Conservation (phyloP, 2,113 vertebrate species). For the Triplophysa tibetana region DNA sequence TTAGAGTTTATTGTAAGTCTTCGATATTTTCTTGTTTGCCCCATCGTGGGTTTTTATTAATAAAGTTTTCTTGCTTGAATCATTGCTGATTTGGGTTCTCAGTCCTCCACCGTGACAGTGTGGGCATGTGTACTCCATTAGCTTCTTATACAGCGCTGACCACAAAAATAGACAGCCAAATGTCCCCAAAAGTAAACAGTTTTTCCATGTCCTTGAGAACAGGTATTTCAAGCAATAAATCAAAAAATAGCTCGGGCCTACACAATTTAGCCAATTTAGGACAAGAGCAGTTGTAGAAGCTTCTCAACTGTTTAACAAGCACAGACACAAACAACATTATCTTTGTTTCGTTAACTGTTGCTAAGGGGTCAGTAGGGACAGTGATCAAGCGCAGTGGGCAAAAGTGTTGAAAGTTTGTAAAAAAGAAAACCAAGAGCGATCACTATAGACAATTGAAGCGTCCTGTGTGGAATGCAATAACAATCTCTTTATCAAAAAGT, state of each 20-base stretch:
- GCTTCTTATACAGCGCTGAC: slow-evolving; percentile 21
- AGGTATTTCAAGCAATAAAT: slow-evolving; percentile 72
- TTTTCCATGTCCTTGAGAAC: slow-evolving; percentile 65
- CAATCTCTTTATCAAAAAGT: slow-evolving; percentile 39
- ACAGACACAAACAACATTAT: slow-evolving; percentile 16
- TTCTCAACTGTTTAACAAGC: slow-evolving; percentile 32
- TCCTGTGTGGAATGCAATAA: slow-evolving; percentile 32
- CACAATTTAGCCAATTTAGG: slow-evolving; percentile 64
- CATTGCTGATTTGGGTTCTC: too few relatives aligned
- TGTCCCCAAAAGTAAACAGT: slow-evolving; percentile 65
- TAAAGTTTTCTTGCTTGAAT: too few relatives aligned
- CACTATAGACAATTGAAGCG: slow-evolving; percentile 28
- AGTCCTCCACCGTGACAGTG: too few relatives aligned
- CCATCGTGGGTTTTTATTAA: too few relatives aligned
- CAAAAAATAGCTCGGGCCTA: slow-evolving; percentile 75
- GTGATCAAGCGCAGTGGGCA: background rate
- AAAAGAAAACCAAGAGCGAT: slow-evolving; percentile 18
- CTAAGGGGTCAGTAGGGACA: background rate
- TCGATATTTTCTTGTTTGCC: too few relatives aligned
- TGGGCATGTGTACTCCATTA: background rate
- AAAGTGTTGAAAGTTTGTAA: slow-evolving; percentile 26
- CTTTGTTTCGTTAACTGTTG: slow-evolving; percentile 1
- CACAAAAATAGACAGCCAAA: slow-evolving; percentile 34
- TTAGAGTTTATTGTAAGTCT: too few relatives aligned
- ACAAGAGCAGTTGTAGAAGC: slow-evolving; percentile 14